Base-by-base conservation (phyloP, 2,113 vertebrate genomes). In the Sapayoa aenigma region DNA sequence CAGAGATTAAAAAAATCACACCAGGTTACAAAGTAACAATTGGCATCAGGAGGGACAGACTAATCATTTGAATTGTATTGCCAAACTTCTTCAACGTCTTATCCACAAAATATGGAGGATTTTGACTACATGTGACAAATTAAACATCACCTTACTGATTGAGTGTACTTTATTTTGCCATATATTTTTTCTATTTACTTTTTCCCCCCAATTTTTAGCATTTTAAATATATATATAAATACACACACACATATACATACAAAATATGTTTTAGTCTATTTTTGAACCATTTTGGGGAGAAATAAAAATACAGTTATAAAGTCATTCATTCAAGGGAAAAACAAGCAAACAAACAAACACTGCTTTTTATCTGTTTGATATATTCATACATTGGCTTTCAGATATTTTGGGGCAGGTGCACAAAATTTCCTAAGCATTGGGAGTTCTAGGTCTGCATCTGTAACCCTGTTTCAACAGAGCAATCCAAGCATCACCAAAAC, bases 201-300 rank as follows among this genome's bases (percentile, higher is more conserved):
- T 27, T 9, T 30, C 58, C 56, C 31, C 6, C 0, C 3, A 66
- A 1, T 39, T 84, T 5, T 63, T 52, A 17, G 0, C 2, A 47
- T 55, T 59, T 22, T 27, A 3, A 6, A 16, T 18, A 17, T 5
- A 24, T 8, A 31, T 7, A n/a, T 11, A 12, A 4, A 10, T 2
- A 17, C 4, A 28, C 4, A 15, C 2, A 37, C 2, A n/a, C 1
- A 50, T 1, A 21, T 1, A 42, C 5, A 52, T 8, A 27, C 19
- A 42, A 49, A 58, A 18, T 31, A 6, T 5, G 2, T 77, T 77
- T 46, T 44, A 50, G 21, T 12, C 1, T 55, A 17, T 37, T 60
- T 76, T 37, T 39, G 12, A 75, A 17, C 8, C 5, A 14, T 3
- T 37, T 65, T 58, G 27, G 12, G 12, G 0, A 46, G 19, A 77